Conservation (phyloP, 2,888 invertebrate genomes). For the Drosophila leonis region DNA sequence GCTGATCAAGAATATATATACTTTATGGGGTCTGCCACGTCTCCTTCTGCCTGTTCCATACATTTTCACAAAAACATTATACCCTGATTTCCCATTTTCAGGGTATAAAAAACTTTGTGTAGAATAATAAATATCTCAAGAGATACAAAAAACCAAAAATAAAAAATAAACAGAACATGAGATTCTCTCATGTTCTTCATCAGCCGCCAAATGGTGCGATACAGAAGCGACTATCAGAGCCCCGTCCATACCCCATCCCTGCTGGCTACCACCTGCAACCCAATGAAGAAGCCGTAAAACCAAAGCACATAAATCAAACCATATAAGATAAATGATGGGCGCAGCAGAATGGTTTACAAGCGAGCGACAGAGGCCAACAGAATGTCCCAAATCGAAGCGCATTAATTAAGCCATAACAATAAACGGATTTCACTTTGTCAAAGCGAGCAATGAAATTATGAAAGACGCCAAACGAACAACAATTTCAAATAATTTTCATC, state of each 20-base stretch:
- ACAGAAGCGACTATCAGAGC: conserved; percentile 21
- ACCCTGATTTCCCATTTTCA: too few relatives aligned
- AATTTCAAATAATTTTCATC: conserved; percentile 18
- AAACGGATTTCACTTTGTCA: conserved; percentile 50
- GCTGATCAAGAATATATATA: too few relatives aligned
- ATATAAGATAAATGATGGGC: conserved; percentile 45
- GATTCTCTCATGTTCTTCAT: conserved; percentile 28
- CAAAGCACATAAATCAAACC: conserved; percentile 42
- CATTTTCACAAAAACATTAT: too few relatives aligned
- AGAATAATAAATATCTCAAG: conserved; percentile 29
- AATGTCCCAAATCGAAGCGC: conserved; percentile 47
- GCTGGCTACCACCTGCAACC: not conserved
- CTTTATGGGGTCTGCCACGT: too few relatives aligned
- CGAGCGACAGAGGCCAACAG: conserved; percentile 14
- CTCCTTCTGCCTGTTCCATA: too few relatives aligned
- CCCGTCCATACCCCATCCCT: conserved; percentile 7
- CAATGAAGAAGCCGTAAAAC: conserved; percentile 21
- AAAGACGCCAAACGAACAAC: conserved; percentile 5
- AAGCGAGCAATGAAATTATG: conserved; percentile 17
- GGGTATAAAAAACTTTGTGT: conserved; percentile 10
- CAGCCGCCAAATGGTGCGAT: conserved; percentile 33
- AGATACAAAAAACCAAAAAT: conserved; percentile 8
- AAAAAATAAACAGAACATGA: not conserved
- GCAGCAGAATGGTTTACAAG: conserved; percentile 21
- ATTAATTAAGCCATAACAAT: conserved; percentile 71